Evolutionary conservation across 2,888 invertebrate species (phyloP), one percentile per base, ranked within the genome.

Genomic region (Chromoteleia sp.): DNA sequence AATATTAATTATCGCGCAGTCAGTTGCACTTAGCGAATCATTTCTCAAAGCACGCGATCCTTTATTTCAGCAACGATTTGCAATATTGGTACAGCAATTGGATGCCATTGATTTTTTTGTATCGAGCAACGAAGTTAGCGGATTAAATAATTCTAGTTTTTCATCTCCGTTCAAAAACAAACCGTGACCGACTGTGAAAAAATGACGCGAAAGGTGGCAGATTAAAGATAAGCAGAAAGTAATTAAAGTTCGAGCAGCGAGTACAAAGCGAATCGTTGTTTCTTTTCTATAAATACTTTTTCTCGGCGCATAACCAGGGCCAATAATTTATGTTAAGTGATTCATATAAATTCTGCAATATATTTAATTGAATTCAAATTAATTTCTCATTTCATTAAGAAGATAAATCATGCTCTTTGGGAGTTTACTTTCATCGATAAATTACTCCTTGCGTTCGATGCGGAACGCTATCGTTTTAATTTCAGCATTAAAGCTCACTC

Each of bases 141-240:
- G 14, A 8, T 29, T 29, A 50, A 25, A 50, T 50, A 50, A 50
- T 50, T 50, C 29, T 3, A 1, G 1, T 14, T 25, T 14, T 41
- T 15, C 14, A 1, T 41, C 6, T 41, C 15, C 15, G 41, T 3
- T 29, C 8, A 1, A 0, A 36, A 41, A 5, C 14, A 10, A 19
- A 45, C 17, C 14, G 19, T 10, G 3, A 45, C 45, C 8, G 5
- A n/a, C 8, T 19, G 41, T 41, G 3, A 61, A 61, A 43, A 45
- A 29, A 10, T 17, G n/a, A n/a, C 45, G 45, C 7, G 43, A 25
- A 41, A 29, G 36, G 8, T 61, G 30, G 17, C 14, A 25, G 45
- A 43, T 45, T 30, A n/a, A 61, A 45, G 61, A 61, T 48, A 63
- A 63, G 48, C 63, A 39, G 17, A 17, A 61, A 61, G 61, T n/a